A percentile compares a stretch with the other conserved stretches of the same genome.
Evolutionary conservation across 2,888 invertebrate genomes (phyloP).

Genomic region (Rhimphoctona megacephalus): DNA sequence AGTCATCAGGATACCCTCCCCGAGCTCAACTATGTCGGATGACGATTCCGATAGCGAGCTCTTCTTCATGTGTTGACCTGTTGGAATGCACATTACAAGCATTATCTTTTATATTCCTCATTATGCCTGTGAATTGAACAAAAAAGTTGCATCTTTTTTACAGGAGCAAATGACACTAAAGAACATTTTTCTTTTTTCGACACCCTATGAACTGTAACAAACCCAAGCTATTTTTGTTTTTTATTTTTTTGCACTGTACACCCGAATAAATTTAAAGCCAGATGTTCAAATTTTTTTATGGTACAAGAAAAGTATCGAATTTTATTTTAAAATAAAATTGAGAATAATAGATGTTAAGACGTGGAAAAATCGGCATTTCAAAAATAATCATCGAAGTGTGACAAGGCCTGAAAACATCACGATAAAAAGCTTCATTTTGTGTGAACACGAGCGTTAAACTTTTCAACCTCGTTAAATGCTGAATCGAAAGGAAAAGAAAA

Average conservation of each 20-base stretch:
- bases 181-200: not conserved
- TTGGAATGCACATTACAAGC: conserved; percentile 53
- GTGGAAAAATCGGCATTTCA: not conserved
- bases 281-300: not conserved
- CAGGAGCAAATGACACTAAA: not conserved
- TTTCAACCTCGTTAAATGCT: not conserved
- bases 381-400: too few relatives aligned
- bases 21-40: conserved; percentile 97
- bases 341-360: not conserved
- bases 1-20: conserved; percentile 92
- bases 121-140: not conserved
- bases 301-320: not conserved
- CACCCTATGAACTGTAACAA: not conserved
- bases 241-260: not conserved
- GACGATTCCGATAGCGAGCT: conserved; percentile 94
- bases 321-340: not conserved
- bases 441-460: not conserved
- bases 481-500: not conserved
- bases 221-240: not conserved
- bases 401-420: not conserved
- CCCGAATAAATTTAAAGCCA: not conserved
- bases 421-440: not conserved
- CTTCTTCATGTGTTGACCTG: conserved; percentile 96
- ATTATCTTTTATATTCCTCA: not conserved
- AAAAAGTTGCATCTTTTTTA: not conserved